Evolutionary conservation across 2,797 vertebrate genomes (phyloP).

Genomic region (Crenichthys baileyi): DNA sequence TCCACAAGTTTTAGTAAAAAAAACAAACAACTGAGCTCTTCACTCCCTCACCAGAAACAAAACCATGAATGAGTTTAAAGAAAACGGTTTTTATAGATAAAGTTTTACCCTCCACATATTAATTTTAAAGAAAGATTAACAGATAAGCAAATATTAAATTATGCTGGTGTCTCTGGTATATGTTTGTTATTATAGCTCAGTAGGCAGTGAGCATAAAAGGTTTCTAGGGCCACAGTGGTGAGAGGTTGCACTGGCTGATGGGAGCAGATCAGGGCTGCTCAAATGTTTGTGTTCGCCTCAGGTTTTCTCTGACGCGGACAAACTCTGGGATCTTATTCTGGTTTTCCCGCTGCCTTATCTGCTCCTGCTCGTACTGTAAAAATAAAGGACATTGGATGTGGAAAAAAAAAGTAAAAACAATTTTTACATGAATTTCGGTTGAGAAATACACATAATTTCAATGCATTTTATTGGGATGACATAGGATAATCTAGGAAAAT

Average conservation of each 20-base stretch:
- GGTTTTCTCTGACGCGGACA: slow-evolving; percentile 80
- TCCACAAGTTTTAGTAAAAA: slow-evolving; percentile 25
- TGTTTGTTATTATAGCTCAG: slow-evolving; percentile 13
- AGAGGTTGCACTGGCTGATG: slow-evolving; percentile 52
- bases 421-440: background rate
- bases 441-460: background rate
- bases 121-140: slow-evolving; percentile 7
- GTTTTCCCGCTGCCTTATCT: slow-evolving; percentile 72
- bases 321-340: slow-evolving; percentile 81
- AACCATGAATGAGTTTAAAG: slow-evolving; percentile 9
- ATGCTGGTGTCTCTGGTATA: slow-evolving; percentile 10
- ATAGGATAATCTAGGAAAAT: background rate
- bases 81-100: slow-evolving; percentile 15
- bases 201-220: slow-evolving; percentile 22
- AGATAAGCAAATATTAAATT: slow-evolving; percentile 1
- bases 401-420: background rate
- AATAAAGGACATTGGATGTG: background rate
- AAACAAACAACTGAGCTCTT: slow-evolving; percentile 10
- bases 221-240: slow-evolving; percentile 59
- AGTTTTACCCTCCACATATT: slow-evolving; percentile 12
- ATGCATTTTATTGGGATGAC: background rate
- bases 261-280: slow-evolving; percentile 49
- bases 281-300: slow-evolving; percentile 73
- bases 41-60: slow-evolving; percentile 13
- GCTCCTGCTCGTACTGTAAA: slow-evolving; percentile 79